Percentiles rank a stretch among this genome's conserved stretches.
Evolutionary conservation across 2,888 invertebrate genomes (phyloP).

Genomic region (Sesia bembeciformis): DNA sequence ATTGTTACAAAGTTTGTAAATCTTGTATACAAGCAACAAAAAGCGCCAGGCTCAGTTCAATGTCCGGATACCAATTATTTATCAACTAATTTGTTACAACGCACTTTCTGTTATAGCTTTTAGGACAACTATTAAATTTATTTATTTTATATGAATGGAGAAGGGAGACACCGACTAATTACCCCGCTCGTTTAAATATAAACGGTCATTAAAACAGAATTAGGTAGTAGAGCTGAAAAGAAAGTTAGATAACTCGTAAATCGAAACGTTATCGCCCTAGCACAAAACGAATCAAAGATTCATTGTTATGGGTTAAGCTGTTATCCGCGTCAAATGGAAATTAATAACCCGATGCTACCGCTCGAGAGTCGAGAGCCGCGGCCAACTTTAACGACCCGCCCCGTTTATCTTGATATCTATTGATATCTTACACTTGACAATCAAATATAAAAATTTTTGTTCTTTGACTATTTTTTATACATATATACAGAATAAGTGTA

Average conservation of each 20-base stretch:
- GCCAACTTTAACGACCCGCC: slow-evolving; percentile 30
- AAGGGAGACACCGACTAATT: no score
- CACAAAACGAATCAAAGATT: slow-evolving; percentile 22
- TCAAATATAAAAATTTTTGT: slow-evolving; percentile 2
- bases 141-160: no score
- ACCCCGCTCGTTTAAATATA: no score
- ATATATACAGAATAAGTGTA: no score
- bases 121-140: no score
- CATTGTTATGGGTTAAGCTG: slow-evolving; percentile 24
- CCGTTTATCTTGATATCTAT: slow-evolving; percentile 32
- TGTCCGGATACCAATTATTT: no score
- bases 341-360: slow-evolving; percentile 39
- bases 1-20: no score
- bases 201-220: no score
- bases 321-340: slow-evolving; percentile 50
- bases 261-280: not conserved
- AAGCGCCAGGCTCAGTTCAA: no score
- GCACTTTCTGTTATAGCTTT: no score
- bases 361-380: slow-evolving; percentile 8
- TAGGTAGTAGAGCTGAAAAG: not conserved
- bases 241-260: not conserved
- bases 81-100: no score
- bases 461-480: not conserved
- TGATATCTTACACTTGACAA: slow-evolving; percentile 9
- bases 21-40: no score